phyloP scores from a whole-genome alignment of 2,797 vertebrate species.

The Pseudomugil gertrudae region DNA sequence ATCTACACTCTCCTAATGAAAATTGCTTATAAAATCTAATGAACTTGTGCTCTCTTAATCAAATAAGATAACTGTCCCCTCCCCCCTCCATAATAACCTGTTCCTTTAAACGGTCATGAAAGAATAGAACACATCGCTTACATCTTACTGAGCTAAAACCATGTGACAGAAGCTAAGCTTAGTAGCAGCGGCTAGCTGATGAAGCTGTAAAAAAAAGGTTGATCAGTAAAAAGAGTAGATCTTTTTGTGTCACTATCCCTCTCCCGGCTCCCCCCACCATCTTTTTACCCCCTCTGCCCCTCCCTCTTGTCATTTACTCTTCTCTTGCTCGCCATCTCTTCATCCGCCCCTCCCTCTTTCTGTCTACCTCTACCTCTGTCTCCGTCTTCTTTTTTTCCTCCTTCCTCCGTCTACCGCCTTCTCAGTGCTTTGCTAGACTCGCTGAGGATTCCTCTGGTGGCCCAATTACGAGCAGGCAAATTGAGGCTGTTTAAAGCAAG shows the following conservation, averaged over 20 bases:
- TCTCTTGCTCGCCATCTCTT: slow-evolving; percentile 69
- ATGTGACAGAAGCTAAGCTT: slow-evolving; percentile 90
- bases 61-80: slow-evolving; percentile 92
- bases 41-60: slow-evolving; percentile 97
- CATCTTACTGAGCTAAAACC: slow-evolving; percentile 99
- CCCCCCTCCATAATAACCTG: slow-evolving; percentile 90
- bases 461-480: slow-evolving; percentile 87
- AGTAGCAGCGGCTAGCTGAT: slow-evolving; percentile 52
- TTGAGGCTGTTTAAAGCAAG: slow-evolving; percentile 86
- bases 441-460: slow-evolving; percentile 85
- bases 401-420: slow-evolving; percentile 70
- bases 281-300: slow-evolving; percentile 34
- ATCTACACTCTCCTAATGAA: slow-evolving; percentile 91
- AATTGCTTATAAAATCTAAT: slow-evolving; percentile 99
- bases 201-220: slow-evolving; percentile 83
- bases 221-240: slow-evolving; percentile 44
- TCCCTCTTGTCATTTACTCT: slow-evolving; percentile 65
- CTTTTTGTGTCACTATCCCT: slow-evolving; percentile 62
- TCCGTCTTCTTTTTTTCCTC: slow-evolving; percentile 74
- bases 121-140: slow-evolving; percentile 98
- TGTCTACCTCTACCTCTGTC: slow-evolving; percentile 60
- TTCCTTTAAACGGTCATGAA: slow-evolving; percentile 99
- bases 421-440: slow-evolving; percentile 83
- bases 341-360: slow-evolving; percentile 63
- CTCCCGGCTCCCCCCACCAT: slow-evolving; percentile 62